phyloP scores from a whole-genome alignment of 2,113 vertebrate species.

The Pygoscelis antarcticus region DNA sequence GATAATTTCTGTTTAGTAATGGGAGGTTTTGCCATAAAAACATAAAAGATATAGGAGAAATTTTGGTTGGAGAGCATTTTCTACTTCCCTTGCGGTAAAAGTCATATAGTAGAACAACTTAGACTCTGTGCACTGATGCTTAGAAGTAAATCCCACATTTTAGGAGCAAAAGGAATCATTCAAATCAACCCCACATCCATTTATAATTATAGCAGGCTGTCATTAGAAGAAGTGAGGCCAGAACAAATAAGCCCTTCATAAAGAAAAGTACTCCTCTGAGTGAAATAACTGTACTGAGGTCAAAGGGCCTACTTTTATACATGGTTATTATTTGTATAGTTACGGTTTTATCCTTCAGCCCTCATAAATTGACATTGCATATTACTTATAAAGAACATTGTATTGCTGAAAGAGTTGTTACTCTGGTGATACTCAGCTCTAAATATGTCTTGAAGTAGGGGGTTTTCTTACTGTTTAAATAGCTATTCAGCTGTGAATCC shows the following conservation, averaged over 20 bases:
- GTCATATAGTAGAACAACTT: background rate
- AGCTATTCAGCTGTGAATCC: slow-evolving; percentile 52
- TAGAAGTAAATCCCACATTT: background rate
- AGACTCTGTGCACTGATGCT: background rate
- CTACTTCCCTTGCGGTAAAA: background rate
- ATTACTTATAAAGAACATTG: background rate
- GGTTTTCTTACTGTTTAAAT: slow-evolving; percentile 29
- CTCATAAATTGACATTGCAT: background rate
- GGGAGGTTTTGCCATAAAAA: background rate
- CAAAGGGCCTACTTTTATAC: background rate
- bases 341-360: background rate
- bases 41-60: background rate
- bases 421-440: slow-evolving; percentile 36
- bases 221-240: background rate
- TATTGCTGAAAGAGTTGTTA: slow-evolving; percentile 25
- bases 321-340: background rate
- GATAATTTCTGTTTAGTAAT: background rate
- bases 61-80: background rate
- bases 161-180: background rate
- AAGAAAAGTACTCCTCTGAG: background rate
- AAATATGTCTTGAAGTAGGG: slow-evolving; percentile 38
- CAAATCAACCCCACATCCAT: background rate
- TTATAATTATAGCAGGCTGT: background rate
- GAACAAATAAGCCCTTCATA: background rate
- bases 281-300: background rate